Evolutionary conservation across 2,113 vertebrate genomes (phyloP).

Genomic region (Oryzias celebensis): DNA sequence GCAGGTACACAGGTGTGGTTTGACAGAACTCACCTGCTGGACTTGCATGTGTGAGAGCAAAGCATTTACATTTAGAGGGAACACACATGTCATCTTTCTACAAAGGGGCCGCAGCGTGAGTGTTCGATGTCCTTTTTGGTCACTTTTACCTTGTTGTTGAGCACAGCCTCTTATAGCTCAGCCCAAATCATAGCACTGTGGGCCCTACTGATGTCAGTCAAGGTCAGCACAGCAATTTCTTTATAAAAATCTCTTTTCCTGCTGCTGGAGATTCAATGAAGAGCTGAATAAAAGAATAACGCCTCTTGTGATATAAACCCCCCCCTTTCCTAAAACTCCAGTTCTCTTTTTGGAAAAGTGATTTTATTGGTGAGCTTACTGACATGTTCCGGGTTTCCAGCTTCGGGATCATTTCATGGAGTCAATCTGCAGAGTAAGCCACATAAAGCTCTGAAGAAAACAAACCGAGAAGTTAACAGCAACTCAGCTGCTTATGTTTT

Average conservation of each 20-base stretch:
- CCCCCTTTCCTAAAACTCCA: too few relatives aligned
- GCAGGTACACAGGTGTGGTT: constrained; percentile 54
- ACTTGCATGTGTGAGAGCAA: constrained; percentile 19
- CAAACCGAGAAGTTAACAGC: constrained; percentile 37
- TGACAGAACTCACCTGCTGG: constrained; percentile 52
- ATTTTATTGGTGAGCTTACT: neutral
- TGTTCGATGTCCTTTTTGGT: constrained; percentile 61
- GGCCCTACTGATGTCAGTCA: constrained; percentile 41
- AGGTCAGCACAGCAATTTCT: constrained; percentile 16
- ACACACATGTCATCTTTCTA: constrained; percentile 7
- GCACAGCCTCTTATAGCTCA: constrained; percentile 39
- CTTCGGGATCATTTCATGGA: constrained; percentile 14
- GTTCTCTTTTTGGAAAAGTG: too few relatives aligned
- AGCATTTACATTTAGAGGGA: constrained; percentile 40
- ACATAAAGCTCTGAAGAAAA: constrained; percentile 19
- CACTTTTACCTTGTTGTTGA: constrained; percentile 54
- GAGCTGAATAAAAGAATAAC: constrained; percentile 1
- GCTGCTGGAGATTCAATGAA: neutral
- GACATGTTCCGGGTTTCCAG: neutral
- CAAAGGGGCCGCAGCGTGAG: constrained; percentile 15
- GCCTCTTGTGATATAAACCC: constrained; percentile 13
- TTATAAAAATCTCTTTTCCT: constrained; percentile 3
- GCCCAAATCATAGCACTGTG: constrained; percentile 51
- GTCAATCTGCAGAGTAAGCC: constrained; percentile 23
- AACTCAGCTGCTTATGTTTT: constrained; percentile 35